Base-by-base conservation (phyloP, 2,888 invertebrate genomes). In the Rhorus exstirpatorius region DNA sequence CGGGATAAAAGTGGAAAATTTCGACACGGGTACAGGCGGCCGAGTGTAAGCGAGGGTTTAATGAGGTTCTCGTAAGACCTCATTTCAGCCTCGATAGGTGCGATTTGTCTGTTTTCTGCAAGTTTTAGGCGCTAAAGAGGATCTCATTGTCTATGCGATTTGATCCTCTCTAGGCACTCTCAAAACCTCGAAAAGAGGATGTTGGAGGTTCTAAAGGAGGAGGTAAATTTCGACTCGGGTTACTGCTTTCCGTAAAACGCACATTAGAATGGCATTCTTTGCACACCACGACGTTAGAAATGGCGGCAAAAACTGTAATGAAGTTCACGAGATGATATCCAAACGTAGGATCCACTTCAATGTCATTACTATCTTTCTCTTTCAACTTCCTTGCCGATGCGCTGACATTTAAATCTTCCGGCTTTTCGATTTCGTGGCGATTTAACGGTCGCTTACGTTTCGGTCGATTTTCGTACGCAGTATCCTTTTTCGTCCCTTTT, bases 231-330 rank as follows among this genome's bases (percentile, higher is more conserved):
- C n/a, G n/a, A n/a, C n/a, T n/a, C n/a, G n/a, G n/a, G n/a, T n/a
- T 61, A 51, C 76, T 44, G 55, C 63, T 79, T 81, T 85, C 84
- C 31, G 46, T 70, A 79, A 86, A 85, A 21, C 68, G 75, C 12
- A 83, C 80, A 24, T 83, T 21, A 19, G 21, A 72, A 7, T 51
- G 61, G 65, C 85, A 85, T 68, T 26, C 61, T 78, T 83, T 85
- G 60, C 86, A 86, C 24, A 79, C 78, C n/a, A 86, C 79, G 55
- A 78, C 74, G 68, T 78, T 70, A 12, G 78, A 79, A 83, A 84
- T 84, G n/a, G 79, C 77, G n/a, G 68, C 17, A 70, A 85, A 80
- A 35, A 80, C 85, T 61, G 82, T 60, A 49, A 85, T 19, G 46
- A 85, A 85, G 68, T 84, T 78, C 51, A 85, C 60, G 26, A 85